Conservation (phyloP, 1,140 invertebrate species). For the Aethina tumida region DNA sequence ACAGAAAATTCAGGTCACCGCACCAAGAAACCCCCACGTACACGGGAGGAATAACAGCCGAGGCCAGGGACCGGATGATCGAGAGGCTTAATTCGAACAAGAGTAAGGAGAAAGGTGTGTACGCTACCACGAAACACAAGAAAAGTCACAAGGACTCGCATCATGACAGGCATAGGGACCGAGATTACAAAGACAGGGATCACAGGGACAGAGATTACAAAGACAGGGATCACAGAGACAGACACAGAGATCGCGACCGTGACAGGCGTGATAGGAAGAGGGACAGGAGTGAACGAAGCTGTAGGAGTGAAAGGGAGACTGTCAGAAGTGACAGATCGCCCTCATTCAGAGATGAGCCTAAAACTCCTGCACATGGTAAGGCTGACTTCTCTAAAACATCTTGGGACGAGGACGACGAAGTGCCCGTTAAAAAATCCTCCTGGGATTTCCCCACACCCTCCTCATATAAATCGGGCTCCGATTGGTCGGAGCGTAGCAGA, state of each 20-base stretch:
- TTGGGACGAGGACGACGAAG: constrained; percentile 84
- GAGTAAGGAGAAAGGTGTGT: constrained; percentile 40
- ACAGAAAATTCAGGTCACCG: constrained; percentile 62
- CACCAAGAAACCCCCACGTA: constrained; percentile 86
- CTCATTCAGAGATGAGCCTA: constrained; percentile 66
- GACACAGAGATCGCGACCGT: constrained; percentile 8
- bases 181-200: constrained; percentile 27
- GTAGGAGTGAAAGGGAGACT: constrained; percentile 42
- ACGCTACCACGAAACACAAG: constrained; percentile 43
- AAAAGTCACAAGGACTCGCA: constrained; percentile 20
- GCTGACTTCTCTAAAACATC: constrained; percentile 64
- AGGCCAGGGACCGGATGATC: constrained; percentile 61
- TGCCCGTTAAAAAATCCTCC: constrained; percentile 55
- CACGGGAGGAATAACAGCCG: constrained; percentile 78
- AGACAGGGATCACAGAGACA: constrained; percentile 5
- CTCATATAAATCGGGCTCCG: constrained; percentile 38
- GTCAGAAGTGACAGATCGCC: constrained; percentile 60
- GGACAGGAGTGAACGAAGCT: constrained; percentile 19
- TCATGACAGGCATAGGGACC: constrained; percentile 28
- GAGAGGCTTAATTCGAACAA: constrained; percentile 44
- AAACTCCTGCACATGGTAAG: constrained; percentile 58
- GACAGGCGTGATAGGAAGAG: constrained; percentile 25
- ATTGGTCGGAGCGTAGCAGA: constrained; percentile 39
- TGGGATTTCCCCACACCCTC: constrained; percentile 91
- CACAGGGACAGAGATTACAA: constrained; percentile 29